A percentile compares a stretch with the other conserved stretches of the same genome.
These are phyloP conservation scores for Xestia ashworthii DNA, from an alignment of 2,888 invertebrate species.

Conservation along the genomic window DNA sequence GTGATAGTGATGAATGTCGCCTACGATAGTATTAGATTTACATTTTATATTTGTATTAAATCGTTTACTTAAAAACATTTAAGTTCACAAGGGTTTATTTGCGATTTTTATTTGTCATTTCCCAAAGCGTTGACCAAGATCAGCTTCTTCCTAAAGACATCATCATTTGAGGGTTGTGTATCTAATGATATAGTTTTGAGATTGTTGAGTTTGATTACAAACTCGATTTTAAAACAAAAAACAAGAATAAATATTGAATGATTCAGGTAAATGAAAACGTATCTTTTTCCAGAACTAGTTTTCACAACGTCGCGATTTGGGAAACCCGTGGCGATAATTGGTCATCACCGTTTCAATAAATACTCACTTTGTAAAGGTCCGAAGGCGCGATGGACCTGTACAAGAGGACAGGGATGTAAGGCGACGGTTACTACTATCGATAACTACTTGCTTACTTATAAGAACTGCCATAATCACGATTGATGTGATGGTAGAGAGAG, in stretches of 20 bases:
- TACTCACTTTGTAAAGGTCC: constrained; percentile 57
- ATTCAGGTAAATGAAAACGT: too few species aligned
- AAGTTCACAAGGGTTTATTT: too few species aligned
- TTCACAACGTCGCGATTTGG: constrained; percentile 39
- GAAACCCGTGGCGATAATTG: constrained; percentile 48
- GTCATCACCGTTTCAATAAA: constrained; percentile 68
- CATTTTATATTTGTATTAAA: background rate
- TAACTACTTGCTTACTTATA: constrained; percentile 8
- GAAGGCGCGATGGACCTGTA: constrained; percentile 67
- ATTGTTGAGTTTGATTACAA: too few species aligned
- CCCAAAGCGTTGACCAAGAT: too few species aligned
- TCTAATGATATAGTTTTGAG: too few species aligned
- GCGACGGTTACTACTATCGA: constrained; percentile 26
- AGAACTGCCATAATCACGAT: constrained; percentile 26
- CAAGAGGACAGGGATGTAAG: constrained; percentile 32
- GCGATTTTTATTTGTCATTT: too few species aligned
- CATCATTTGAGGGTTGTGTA: too few species aligned
- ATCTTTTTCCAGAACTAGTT: constrained; percentile 20
- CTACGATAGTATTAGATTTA: background rate
- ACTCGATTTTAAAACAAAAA: too few species aligned
- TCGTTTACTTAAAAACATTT: background rate
- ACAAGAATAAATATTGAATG: too few species aligned
- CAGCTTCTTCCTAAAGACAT: too few species aligned
- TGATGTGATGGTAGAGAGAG: background rate
- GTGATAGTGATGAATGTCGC: background rate